Conservation (phyloP, 1,140 invertebrate genomes). For the Drosophila melanica region DNA sequence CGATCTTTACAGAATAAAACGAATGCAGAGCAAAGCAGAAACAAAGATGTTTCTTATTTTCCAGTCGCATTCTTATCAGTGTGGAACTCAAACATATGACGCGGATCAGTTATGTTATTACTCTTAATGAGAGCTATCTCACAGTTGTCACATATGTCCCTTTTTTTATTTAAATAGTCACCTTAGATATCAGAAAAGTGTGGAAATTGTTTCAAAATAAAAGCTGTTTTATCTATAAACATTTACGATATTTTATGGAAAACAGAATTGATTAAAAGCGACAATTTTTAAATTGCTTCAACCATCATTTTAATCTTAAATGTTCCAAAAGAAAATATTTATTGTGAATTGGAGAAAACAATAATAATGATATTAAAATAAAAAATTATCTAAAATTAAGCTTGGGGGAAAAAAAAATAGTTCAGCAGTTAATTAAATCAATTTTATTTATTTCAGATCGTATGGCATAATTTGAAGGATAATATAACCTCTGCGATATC, state of each 20-base stretch:
- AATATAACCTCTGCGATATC: too few species aligned
- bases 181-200: not conserved
- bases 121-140: conserved; percentile 5
- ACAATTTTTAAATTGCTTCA: too few species aligned
- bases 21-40: not conserved
- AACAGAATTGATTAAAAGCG: too few species aligned
- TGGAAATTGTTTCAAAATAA: not conserved
- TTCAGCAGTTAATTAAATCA: too few species aligned
- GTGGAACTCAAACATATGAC: not conserved
- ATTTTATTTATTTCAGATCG: too few species aligned
- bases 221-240: not conserved
- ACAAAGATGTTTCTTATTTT: not conserved
- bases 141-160: not conserved
- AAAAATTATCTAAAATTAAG: too few species aligned
- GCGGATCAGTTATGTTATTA: not conserved
- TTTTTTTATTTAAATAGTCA: not conserved
- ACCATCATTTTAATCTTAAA: too few species aligned
- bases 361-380: too few species aligned
- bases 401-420: too few species aligned
- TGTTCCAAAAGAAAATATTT: too few species aligned
- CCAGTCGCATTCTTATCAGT: not conserved
- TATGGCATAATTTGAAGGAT: too few species aligned
- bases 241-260: not conserved
- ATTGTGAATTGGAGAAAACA: too few species aligned
- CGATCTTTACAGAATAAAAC: not conserved